Percentiles rank a stretch among this genome's conserved stretches.
phyloP scores from a whole-genome alignment of 2,888 invertebrate genomes.

The Yponomeuta evonymella region DNA sequence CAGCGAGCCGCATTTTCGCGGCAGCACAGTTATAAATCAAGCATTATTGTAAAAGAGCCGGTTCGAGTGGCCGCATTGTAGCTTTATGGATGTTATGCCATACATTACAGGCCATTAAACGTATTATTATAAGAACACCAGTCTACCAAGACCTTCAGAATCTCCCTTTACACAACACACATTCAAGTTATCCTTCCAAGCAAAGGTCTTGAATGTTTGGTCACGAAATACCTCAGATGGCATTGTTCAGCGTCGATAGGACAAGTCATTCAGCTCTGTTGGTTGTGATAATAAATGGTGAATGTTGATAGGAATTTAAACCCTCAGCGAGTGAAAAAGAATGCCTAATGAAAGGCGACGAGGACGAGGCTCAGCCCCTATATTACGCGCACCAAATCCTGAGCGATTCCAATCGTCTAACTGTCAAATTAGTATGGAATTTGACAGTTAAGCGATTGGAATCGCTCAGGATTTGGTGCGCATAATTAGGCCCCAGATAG shows the following conservation, averaged over 20 bases:
- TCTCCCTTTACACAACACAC: neutral
- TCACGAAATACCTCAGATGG: constrained; percentile 55
- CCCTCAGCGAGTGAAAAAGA: constrained; percentile 32
- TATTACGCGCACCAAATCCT: no score
- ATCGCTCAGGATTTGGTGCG: no score
- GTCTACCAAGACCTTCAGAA: constrained; percentile 29
- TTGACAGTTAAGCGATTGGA: no score
- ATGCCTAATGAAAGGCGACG: constrained; percentile 1
- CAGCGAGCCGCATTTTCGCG: constrained; percentile 41
- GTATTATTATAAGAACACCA: constrained; percentile 64
- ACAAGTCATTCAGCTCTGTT: constrained; percentile 65
- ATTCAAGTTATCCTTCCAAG: neutral
- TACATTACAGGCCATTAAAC: constrained; percentile 76
- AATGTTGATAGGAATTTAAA: constrained; percentile 58
- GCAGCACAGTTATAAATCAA: constrained; percentile 64
- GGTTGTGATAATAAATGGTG: constrained; percentile 61
- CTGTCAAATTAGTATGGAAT: no score
- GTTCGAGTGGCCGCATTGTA: constrained; percentile 72
- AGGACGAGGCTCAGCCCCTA: neutral
- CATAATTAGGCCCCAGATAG: no score
- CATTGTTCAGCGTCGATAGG: constrained; percentile 70
- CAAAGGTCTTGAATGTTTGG: constrained; percentile 42
- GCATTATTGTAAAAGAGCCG: constrained; percentile 67
- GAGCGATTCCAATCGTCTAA: no score
- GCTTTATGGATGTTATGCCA: constrained; percentile 74